Conservation (phyloP, 2,888 invertebrate genomes). For the Phyto melanocephala region DNA sequence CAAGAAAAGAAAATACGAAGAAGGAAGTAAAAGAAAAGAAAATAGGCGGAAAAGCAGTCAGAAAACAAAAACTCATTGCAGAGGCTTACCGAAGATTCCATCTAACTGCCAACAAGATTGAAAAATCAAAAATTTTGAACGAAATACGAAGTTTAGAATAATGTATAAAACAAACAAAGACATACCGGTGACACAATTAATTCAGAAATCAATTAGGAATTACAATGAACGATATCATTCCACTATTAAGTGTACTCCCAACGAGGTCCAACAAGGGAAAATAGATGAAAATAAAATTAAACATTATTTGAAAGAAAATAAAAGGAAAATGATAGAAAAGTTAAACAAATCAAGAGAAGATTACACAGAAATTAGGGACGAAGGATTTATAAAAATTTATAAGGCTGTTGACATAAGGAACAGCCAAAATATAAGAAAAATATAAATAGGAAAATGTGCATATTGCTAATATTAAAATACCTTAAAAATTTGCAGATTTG, state of each 20-base stretch:
- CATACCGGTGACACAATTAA: conserved; percentile 44
- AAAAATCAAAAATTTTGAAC: no score
- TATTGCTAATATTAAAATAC: conserved; percentile 53
- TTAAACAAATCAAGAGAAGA: conserved; percentile 33
- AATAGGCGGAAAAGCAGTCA: no score
- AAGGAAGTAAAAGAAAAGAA: no score
- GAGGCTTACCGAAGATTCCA: no score
- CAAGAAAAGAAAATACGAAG: no score
- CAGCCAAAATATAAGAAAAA: no score
- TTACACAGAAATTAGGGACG: background rate
- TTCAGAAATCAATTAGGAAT: conserved; percentile 14
- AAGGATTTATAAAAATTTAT: conserved; percentile 43
- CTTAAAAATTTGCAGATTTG: conserved; percentile 49
- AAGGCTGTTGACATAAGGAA: no score
- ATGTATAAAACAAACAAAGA: conserved; percentile 32
- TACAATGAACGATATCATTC: conserved; percentile 4
- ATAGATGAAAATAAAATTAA: background rate
- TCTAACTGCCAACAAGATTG: no score
- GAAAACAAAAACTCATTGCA: no score
- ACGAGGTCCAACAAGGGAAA: background rate
- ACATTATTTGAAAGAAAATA: conserved; percentile 20
- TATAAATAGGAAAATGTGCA: conserved; percentile 44
- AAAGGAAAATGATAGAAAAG: conserved; percentile 38
- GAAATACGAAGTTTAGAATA: conserved; percentile 42
- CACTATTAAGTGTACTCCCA: background rate